Base-by-base conservation (phyloP, 2,888 invertebrate genomes). In the Himalopsyche tibetana region DNA sequence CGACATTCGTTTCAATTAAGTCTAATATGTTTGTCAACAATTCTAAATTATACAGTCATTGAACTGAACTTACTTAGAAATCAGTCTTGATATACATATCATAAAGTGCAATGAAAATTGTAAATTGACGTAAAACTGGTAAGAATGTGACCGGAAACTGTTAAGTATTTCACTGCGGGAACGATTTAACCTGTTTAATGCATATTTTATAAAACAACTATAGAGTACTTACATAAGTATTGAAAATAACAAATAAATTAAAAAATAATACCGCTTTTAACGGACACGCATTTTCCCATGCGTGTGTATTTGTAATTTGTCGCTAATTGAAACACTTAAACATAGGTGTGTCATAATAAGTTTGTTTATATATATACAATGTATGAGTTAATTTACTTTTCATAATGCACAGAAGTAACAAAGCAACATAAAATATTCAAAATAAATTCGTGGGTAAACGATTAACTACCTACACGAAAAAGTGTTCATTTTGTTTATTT, bases 161-260 rank as follows among this genome's bases (percentile, higher is more conserved):
- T 74, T 74, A 74, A 74, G 74, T 74, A 36, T 74, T 74, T 74
- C 74, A 74, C 74, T 74, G 74, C 74, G 74, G 74, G 74, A 74
- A 74, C 9, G 74, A 74, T 38, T 38, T 74, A 74, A 74, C 74
- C 74, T 74, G 74, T 74, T 74, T 74, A 38, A 74, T 74, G 38
- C 74, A 74, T 74, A 74, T 74, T 28, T 74, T 36, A 38, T 63
- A 19, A 38, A 74, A 38, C 74, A 74, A 74, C 74, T 74, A 74
- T 12, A 3, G 15, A 74, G 5, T 74, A 15, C 11, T 36, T 4
- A 15, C 19, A 28, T 36, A 74, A 74, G 74, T 74, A 74, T 36
- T 28, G 28, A 74, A 74, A 74, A 74, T 74, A 38, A 74, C 63
- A 63, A 74, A 36, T 74, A 74, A 74, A 74, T 36, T 28, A 74